Evolutionary conservation across 2,113 vertebrate species (phyloP).

Genomic region (Neolamprologus longior): DNA sequence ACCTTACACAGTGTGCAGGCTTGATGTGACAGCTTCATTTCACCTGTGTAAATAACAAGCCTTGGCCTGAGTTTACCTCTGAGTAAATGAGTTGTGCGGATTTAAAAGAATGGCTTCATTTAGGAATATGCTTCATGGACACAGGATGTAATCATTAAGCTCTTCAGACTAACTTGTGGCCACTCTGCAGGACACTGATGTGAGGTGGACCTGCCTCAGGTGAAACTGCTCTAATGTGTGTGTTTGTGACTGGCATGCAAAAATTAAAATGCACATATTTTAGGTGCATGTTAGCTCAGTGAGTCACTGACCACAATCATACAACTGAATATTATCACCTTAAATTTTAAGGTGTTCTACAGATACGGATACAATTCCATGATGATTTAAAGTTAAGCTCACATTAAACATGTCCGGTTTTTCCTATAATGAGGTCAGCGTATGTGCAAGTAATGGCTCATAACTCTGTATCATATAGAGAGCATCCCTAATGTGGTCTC

Average conservation of each 20-base stretch:
- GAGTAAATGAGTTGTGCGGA: background rate
- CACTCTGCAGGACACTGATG: background rate
- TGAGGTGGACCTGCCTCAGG: background rate
- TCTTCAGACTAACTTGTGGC: background rate
- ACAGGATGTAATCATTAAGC: background rate
- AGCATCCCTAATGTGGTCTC: background rate
- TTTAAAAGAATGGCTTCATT: background rate
- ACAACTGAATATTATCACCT: background rate
- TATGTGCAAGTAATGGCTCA: background rate
- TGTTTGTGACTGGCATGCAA: background rate
- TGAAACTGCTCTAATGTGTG: background rate
- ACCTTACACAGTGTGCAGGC: background rate
- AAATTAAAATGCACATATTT: background rate
- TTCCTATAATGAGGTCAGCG: accelerated
- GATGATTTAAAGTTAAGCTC: background rate
- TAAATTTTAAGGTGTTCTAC: background rate
- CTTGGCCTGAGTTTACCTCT: background rate
- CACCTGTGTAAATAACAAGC: background rate
- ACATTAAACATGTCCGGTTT: background rate
- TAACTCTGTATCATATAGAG: background rate
- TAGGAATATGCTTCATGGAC: background rate
- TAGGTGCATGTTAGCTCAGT: background rate
- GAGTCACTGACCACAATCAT: background rate
- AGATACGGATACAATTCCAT: background rate
- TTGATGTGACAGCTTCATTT: background rate